Evolutionary conservation across 2,797 vertebrate species (phyloP).

Genomic region (Gadopsis bispinosus): DNA sequence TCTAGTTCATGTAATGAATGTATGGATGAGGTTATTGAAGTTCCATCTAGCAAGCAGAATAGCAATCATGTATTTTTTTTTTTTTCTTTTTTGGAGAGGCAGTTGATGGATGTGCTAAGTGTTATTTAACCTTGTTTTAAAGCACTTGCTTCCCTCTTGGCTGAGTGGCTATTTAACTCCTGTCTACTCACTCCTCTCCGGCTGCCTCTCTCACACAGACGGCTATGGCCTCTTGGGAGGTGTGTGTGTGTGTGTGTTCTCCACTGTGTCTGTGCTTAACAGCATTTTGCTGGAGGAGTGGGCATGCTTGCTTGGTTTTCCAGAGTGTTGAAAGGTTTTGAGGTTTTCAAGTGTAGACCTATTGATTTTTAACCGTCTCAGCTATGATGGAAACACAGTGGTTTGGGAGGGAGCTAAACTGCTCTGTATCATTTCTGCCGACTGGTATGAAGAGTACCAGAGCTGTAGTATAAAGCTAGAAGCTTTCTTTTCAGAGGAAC

Average conservation of each 20-base stretch:
- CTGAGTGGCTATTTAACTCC: slow-evolving; percentile 86
- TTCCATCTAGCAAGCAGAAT: slow-evolving; percentile 62
- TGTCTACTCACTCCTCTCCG: slow-evolving; percentile 71
- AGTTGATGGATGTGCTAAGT: slow-evolving; percentile 85
- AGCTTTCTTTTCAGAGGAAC: background rate
- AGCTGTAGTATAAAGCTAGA: slow-evolving; percentile 2
- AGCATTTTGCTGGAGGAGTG: slow-evolving; percentile 51
- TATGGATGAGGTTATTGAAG: slow-evolving; percentile 71
- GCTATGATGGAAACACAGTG: slow-evolving; percentile 41
- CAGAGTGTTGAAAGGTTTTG: slow-evolving; percentile 69
- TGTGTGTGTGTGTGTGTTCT: slow-evolving; percentile 30
- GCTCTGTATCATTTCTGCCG: slow-evolving; percentile 15
- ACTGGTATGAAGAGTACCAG: slow-evolving; percentile 7
- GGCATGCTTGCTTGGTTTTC: slow-evolving; percentile 62
- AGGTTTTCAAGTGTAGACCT: slow-evolving; percentile 70
- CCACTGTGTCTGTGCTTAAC: slow-evolving; percentile 51
- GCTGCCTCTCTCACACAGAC: slow-evolving; percentile 65
- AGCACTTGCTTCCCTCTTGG: slow-evolving; percentile 82
- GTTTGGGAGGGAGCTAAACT: slow-evolving; percentile 38
- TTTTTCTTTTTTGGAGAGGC: slow-evolving; percentile 70
- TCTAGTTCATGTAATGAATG: slow-evolving; percentile 67
- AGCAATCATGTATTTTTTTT: slow-evolving; percentile 58
- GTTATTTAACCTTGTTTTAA: slow-evolving; percentile 88
- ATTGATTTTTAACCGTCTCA: slow-evolving; percentile 62
- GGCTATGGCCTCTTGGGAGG: slow-evolving; percentile 58